phyloP scores from a whole-genome alignment of 2,797 vertebrate genomes.

The Hydrophis major region DNA sequence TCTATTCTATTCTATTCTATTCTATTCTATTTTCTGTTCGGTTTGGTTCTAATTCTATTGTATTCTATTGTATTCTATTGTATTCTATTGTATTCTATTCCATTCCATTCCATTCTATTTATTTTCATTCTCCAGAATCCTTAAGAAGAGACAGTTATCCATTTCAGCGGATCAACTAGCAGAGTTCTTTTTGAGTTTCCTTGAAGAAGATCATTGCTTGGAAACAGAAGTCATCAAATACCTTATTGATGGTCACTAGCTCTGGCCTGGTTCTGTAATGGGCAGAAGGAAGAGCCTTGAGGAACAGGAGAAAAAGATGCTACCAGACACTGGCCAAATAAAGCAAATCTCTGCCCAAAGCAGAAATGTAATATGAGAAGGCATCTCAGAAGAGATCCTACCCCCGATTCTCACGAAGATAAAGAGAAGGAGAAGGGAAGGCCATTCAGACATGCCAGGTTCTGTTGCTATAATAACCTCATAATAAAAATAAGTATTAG shows the following conservation, averaged over 20 bases:
- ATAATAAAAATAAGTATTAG: background rate
- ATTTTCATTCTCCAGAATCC: background rate
- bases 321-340: background rate
- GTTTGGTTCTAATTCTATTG: rapidly evolving
- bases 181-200: background rate
- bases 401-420: background rate
- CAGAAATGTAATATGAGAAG: background rate
- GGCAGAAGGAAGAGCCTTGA: background rate
- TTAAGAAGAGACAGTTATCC: background rate
- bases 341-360: background rate
- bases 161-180: background rate
- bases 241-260: background rate
- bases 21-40: no score
- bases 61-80: no score
- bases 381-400: background rate
- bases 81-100: rapidly evolving
- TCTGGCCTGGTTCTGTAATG: background rate
- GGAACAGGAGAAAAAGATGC: background rate
- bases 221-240: background rate
- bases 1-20: no score
- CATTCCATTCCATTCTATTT: no score
- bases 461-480: no score
- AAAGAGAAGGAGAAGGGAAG: background rate
- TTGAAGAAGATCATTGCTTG: background rate
- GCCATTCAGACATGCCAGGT: no score